Base-by-base conservation (phyloP, 2,888 invertebrate species). In the Catocala sponsa region DNA sequence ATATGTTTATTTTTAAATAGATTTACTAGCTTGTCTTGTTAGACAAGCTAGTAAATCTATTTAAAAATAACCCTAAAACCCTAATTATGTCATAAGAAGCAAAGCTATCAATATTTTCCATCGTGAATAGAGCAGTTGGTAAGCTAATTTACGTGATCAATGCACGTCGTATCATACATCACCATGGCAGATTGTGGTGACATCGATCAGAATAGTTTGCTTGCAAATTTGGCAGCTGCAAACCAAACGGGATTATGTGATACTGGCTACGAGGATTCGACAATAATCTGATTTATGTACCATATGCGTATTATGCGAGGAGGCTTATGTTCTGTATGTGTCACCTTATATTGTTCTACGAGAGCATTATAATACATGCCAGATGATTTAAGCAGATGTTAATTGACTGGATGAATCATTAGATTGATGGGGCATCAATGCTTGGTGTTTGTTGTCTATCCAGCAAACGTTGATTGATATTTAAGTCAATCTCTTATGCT, bases 201-300 rank as follows among this genome's bases (percentile, higher is more conserved):
- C 90, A 89, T 89, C 86, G 82, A 89, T 89, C 89, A 88, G 82
- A 83, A 85, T 83, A 85, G 87, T 85, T 85, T 86, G 86, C 87
- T 83, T 81, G 84, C 87, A 87, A 89, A 91, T 89, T 91, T 91
- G 90, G 87, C 90, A 89, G 86, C 86, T 81, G 85, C 82, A 83
- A 82, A 83, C 87, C 84, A 78, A 83, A 82, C 81, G 81, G 86
- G 87, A 86, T 89, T 90, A 82, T 78, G 75, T 78, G 79, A 74
- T 73, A 76, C 62, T 64, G 68, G 65, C 68, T 74, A 70, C 66
- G 63, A 72, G 76, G 70, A 79, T 80, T 81, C 74, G 65, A 68
- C 73, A 74, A 72, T 84, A 83, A 82, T 80, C 80, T 83, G 80
- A 85, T 85, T 81, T 81, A 84, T 81, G 78, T 72, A 80, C 76